phyloP scores from a whole-genome alignment of 2,797 vertebrate species.

The Heliangelus exortis region DNA sequence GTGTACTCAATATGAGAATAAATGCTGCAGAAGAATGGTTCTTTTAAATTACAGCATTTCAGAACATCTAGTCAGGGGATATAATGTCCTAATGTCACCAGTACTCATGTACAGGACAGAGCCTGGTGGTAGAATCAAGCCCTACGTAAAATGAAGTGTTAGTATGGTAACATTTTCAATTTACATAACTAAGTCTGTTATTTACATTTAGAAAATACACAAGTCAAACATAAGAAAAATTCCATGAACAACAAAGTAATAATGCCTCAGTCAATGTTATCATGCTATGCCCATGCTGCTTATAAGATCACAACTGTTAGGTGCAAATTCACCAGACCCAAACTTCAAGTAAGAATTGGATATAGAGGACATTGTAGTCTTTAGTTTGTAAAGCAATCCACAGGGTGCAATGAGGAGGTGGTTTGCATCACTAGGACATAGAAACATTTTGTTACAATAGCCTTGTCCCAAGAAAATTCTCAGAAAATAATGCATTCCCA shows the following conservation, averaged over 20 bases:
- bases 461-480: background rate
- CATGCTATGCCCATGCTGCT: background rate
- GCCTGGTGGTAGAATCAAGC: background rate
- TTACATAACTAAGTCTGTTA: background rate
- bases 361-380: background rate
- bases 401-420: background rate
- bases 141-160: background rate
- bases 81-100: background rate
- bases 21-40: background rate
- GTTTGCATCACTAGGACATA: background rate
- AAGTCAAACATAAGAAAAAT: background rate
- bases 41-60: background rate
- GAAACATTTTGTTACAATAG: background rate
- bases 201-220: background rate
- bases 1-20: background rate
- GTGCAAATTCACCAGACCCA: background rate
- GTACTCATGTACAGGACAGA: background rate
- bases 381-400: background rate
- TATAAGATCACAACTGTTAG: background rate
- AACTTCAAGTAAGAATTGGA: background rate
- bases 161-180: background rate
- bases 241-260: background rate
- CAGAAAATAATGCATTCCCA: background rate
- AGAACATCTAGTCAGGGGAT: background rate
- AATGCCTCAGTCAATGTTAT: background rate